Evolutionary conservation across 2,888 invertebrate species (phyloP), one percentile per base, ranked within the genome.

Genomic region (Dryadula phaetusa): DNA sequence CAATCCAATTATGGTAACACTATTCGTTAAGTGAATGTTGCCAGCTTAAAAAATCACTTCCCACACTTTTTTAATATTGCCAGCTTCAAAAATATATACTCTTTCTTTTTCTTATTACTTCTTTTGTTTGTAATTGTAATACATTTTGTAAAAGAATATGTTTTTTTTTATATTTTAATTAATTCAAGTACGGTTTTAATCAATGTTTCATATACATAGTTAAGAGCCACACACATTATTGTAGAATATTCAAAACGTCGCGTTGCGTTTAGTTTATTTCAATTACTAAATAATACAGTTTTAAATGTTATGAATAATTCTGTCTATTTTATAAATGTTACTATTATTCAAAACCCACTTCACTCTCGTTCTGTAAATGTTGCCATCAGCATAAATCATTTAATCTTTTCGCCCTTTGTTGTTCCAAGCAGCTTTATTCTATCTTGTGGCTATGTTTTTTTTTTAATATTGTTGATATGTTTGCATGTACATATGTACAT

Each of bases 1-100:
- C 90, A 89, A 74, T 93, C 93, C 53, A 86, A 86, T 75, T 88
- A 93, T 82, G 93, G 93, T 92, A 92, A 88, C 81, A 67, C 54
- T 53, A 10, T 53, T 22, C 28, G 7, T 16, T 62, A 37, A 37
- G 46, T 49, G 65, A 67, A 71, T 71, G 71, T 72, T 70, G 70
- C 65, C 70, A 64, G 70, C 71, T 70, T 73, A 64, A 68, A 34
- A 14, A 16, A 6, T 32, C 25, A 42, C 37, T 37, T 10, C 6
- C 37, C 22, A 56, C 14, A n/a, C 22, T 61, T 25, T 32, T 20
- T 52, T 16, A 40, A 18, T 52, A 20, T 65, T 16, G 42, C 42
- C 28, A 22, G 5, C 16, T 37, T 42, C 25, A 25, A 25, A 25
- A 6, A 40, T 34, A 25, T 54, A 42, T 56, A 12, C 37, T 12